Evolutionary conservation across 2,797 vertebrate species (phyloP), one percentile per base, ranked within the genome.

Genomic region (Enteromius afrohamiltoni): DNA sequence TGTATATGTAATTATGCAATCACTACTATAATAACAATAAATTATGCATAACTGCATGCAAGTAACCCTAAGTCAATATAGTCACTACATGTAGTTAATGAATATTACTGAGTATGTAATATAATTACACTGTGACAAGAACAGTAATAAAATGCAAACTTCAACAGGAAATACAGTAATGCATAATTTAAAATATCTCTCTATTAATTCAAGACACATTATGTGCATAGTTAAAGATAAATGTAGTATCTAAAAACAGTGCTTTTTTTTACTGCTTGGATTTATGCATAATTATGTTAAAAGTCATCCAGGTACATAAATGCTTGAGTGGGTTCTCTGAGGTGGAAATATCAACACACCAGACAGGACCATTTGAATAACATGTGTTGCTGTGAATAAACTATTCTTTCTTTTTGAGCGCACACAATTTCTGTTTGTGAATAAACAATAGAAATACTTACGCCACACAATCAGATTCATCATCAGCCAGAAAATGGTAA

Each of bases 401-500:
- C 4, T 31, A 76, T 64, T 45, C 42, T 45, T 11, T 45, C 42
- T 45, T 45, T 45, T 45, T 45, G 42, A 45, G 42, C 42, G 10
- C 10, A 3, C 42, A 45, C 42, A 45, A 45, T 45, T 45, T 45
- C 10, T 45, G 42, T 40, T 40, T 26, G 26, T 83, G 14, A 49
- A 83, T 62, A 64, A 78, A 42, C 7, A 49, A 76, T 64, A 77
- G 26, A 78, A 81, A 42, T 73, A 95, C 96, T 95, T 87, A 96
- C 94, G 87, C 91, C 6, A 92, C 87, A 91, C 95, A 96, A 58
- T 96, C 95, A 9, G 93, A 89, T 53, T 97, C 96, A 17, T 97
- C 95, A 78, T 96, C 94, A 23, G 96, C 93, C 86, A 95, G 92
- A 88, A 96, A 96, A 87, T 92, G 93, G 78, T 96, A 97, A 0